Evolutionary conservation across 2,888 invertebrate species (phyloP), one percentile per base, ranked within the genome.

Genomic region (Baronia brevicornis): DNA sequence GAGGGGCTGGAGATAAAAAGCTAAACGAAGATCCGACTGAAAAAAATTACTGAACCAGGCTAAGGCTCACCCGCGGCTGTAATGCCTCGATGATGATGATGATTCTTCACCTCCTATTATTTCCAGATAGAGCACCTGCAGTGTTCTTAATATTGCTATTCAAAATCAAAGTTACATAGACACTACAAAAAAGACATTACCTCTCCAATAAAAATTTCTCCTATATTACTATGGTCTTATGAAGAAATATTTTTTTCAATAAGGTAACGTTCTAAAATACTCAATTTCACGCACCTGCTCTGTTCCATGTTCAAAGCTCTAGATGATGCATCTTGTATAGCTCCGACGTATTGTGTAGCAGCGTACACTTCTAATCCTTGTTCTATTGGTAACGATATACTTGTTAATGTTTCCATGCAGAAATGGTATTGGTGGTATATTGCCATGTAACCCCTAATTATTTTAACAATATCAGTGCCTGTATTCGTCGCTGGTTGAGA

Each of bases 371-470:
- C 86, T 36, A 90, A 59, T 0, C 88, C 88, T 51, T 90, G 89
- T 55, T 92, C 92, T 2, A 68, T 70, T 0, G 91, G 91, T 13
- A 84, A 54, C 5, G 86, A 84, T 2, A 88, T 69, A 44, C 87
- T 86, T 4, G 73, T 72, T 28, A 89, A 85, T 0, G 87, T 86
- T 58, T 92, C 92, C 87, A 91, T 88, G 13, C 86, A 78, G 44
- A 87, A 89, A 51, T 91, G 90, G 49, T 88, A 89, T 52, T 92
- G 92, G 3, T 73, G 59, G 5, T 84, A 86, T 28, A 66, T 55
- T 3, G 55, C 49, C 19, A 51, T 46, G 1, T 38, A 49, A 5
- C 63, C 62, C 33, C 49, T 73, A 40, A 53, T 73, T 37, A 46
- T 78, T 39, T 52, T 63, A 2, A 22, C 23, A 3, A 62, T 36